A percentile compares a stretch with the other conserved stretches of the same genome.
Conservation (phyloP, 2,888 invertebrate species). For the Rhogogaster chlorosoma region DNA sequence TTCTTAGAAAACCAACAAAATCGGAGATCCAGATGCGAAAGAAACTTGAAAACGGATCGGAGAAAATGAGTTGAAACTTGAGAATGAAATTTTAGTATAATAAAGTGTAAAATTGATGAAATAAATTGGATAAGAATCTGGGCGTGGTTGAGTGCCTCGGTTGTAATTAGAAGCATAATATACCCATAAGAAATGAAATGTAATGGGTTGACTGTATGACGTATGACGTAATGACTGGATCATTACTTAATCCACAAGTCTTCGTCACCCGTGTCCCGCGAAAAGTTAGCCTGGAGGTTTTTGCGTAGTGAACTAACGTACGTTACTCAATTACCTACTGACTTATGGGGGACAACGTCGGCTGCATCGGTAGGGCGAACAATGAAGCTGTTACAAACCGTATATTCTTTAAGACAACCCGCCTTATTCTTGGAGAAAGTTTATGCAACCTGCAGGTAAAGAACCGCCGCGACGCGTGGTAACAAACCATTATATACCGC, state of each 20-base stretch:
- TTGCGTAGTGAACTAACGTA: neutral
- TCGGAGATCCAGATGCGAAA: neutral
- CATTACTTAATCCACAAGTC: neutral
- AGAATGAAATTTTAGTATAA: neutral
- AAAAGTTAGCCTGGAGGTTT: neutral
- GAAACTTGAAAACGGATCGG: neutral
- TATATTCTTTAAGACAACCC: slow-evolving; percentile 4
- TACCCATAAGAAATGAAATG: neutral
- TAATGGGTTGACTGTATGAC: neutral
- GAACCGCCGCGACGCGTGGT: neutral
- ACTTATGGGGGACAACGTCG: neutral
- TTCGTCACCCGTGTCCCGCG: neutral
- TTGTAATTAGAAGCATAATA: slow-evolving; percentile 3
- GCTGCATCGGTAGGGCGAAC: slow-evolving; percentile 12
- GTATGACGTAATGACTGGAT: neutral
- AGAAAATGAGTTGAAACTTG: neutral
- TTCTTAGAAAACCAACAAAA: neutral
- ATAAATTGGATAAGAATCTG: neutral
- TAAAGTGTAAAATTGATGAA: neutral
- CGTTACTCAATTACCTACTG: slow-evolving; percentile 15
- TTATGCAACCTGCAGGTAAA: neutral
- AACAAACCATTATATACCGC: neutral
- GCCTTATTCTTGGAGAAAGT: slow-evolving; percentile 18
- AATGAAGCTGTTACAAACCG: slow-evolving; percentile 46
- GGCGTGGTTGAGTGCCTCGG: neutral